Evolutionary conservation across 2,797 vertebrate species (phyloP).

Genomic region (Miichthys miiuy): DNA sequence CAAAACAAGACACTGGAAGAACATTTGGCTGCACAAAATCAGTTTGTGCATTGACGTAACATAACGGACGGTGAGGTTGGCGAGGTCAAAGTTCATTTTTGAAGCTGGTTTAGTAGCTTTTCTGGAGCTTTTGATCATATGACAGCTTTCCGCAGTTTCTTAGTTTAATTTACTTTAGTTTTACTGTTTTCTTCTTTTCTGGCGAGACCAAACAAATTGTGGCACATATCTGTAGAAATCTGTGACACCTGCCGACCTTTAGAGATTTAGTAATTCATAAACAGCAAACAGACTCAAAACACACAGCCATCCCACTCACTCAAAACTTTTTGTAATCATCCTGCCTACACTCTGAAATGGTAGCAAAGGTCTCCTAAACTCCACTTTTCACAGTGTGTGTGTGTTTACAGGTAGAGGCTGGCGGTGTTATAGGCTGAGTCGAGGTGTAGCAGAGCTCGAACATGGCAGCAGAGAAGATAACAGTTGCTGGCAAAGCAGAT

Average conservation of each 20-base stretch:
- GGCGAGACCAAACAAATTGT: background rate
- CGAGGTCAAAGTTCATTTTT: background rate
- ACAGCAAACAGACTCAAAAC: background rate
- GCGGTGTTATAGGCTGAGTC: conserved; percentile 2
- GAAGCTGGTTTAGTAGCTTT: too few relatives aligned
- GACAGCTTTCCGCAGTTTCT: too few relatives aligned
- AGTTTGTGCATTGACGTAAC: too few relatives aligned
- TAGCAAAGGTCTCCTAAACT: conserved; percentile 1
- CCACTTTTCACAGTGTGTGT: background rate
- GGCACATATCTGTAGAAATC: background rate
- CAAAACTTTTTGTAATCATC: background rate
- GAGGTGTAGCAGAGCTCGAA: conserved; percentile 12
- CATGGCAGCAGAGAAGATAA: conserved; percentile 28
- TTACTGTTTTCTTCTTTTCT: background rate
- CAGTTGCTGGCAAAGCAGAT: conserved; percentile 43
- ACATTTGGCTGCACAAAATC: background rate
- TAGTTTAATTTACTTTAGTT: too few relatives aligned
- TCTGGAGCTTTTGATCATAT: too few relatives aligned
- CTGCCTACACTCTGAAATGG: background rate
- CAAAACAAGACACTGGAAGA: background rate
- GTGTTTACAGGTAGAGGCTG: background rate
- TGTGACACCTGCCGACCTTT: background rate
- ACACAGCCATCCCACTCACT: background rate
- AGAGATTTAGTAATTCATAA: conserved; percentile 11
- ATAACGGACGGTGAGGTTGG: background rate